Evolutionary conservation across 23 tunicate species (phyloP).

Genomic region (Styela clava): DNA sequence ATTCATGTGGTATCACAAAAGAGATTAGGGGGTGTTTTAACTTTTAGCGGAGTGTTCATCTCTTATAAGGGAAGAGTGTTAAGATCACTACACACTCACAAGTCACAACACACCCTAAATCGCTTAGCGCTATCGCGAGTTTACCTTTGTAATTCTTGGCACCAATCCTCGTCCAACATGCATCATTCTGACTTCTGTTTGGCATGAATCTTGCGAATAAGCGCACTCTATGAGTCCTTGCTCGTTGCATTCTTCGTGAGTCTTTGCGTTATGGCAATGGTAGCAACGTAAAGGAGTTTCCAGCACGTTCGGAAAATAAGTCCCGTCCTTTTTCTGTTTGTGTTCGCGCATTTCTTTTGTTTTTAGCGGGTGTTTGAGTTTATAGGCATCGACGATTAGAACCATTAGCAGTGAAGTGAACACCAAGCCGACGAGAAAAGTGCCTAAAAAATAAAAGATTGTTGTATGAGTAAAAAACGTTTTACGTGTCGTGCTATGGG

Average conservation of each 20-base stretch:
- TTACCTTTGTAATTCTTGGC: constrained; percentile 44
- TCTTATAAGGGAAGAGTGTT: too few relatives aligned
- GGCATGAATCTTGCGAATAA: constrained; percentile 36
- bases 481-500: too few relatives aligned
- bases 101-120: too few relatives aligned
- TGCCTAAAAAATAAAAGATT: too few relatives aligned
- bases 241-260: constrained; percentile 47
- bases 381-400: not conserved
- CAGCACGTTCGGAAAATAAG: constrained; percentile 18
- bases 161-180: constrained; percentile 22
- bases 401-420: not conserved
- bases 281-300: constrained; percentile 27
- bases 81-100: too few relatives aligned
- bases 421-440: too few relatives aligned
- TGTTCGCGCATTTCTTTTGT: not conserved
- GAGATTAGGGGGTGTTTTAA: too few relatives aligned
- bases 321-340: not conserved
- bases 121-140: too few relatives aligned
- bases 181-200: constrained; percentile 55
- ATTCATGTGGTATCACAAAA: too few relatives aligned
- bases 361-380: not conserved
- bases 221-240: constrained; percentile 36
- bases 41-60: too few relatives aligned
- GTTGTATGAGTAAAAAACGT: too few relatives aligned
- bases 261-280: constrained; percentile 31